phyloP scores from a whole-genome alignment of 2,888 invertebrate species.

The Kryphioiulus occultus region DNA sequence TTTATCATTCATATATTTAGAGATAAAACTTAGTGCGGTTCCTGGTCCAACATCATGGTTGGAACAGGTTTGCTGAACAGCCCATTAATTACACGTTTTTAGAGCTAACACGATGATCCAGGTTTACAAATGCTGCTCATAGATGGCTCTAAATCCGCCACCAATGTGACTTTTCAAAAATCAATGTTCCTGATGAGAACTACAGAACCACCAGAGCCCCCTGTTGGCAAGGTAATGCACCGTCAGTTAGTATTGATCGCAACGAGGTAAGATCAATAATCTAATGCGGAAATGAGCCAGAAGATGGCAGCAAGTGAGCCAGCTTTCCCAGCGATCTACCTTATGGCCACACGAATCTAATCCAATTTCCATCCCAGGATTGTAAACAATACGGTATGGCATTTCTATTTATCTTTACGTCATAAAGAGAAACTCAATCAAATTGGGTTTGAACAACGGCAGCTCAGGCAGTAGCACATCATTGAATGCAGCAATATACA shows the following conservation, averaged over 20 bases:
- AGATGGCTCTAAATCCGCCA: neutral
- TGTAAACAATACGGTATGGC: constrained; percentile 24
- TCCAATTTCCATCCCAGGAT: constrained; percentile 14
- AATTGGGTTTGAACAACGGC: constrained; percentile 26
- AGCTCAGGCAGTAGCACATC: neutral
- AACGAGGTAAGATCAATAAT: neutral
- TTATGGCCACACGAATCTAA: neutral
- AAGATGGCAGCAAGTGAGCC: constrained; percentile 17
- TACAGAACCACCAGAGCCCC: neutral
- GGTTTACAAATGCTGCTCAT: neutral
- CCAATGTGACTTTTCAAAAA: neutral
- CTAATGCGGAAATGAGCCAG: constrained; percentile 11
- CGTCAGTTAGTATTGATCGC: neutral
- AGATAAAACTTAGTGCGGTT: no score
- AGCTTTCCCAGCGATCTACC: neutral
- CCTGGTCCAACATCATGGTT: no score
- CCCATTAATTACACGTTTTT: neutral
- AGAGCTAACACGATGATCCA: neutral
- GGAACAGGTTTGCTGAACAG: neutral
- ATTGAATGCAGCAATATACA: neutral
- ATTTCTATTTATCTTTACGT: constrained; percentile 24
- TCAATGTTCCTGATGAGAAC: neutral
- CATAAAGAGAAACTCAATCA: constrained; percentile 13
- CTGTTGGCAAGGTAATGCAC: constrained; percentile 4
- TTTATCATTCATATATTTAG: no score